These are phyloP conservation scores for Pentamera pediparva DNA, from an alignment of 53 echinoderm and acorn worm species.

Conservation along the genomic window DNA sequence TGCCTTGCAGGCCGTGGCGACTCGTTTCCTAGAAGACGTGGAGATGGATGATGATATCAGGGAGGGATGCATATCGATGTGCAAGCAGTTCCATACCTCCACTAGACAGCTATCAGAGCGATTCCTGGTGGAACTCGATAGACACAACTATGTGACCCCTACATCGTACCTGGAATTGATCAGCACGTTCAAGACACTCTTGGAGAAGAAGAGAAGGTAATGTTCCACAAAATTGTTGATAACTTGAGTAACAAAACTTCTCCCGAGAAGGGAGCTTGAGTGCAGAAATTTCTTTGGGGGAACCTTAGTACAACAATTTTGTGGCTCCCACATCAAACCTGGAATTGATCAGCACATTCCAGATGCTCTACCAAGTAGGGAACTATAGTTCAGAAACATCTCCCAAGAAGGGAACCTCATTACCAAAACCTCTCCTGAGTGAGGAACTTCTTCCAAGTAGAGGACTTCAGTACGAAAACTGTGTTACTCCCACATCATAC, in stretches of 20 bases:
- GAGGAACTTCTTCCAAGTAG: no score
- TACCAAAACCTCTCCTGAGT: no score
- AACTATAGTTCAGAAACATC: neutral
- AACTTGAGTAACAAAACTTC: no score
- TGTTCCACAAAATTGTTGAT: no score
- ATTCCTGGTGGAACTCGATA: conserved; percentile 73
- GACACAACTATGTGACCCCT: conserved; percentile 96
- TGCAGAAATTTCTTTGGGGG: no score
- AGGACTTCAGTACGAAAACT: no score
- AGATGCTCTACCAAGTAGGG: neutral
- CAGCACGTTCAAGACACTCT: conserved; percentile 85
- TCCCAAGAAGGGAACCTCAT: no score
- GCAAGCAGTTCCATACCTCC: conserved; percentile 86
- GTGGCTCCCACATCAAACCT: no score
- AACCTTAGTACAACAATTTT: no score
- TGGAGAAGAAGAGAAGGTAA: conserved; percentile 86
- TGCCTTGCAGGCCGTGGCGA: conserved; percentile 93
- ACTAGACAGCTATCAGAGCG: conserved; percentile 72
- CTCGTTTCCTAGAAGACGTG: conserved; percentile 91
- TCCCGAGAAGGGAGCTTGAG: no score
- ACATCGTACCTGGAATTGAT: conserved; percentile 95
- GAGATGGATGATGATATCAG: conserved; percentile 65
- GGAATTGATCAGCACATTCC: no score
- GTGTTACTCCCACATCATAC: no score
- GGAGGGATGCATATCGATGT: conserved; percentile 85